Percentiles rank a stretch among this genome's conserved stretches.
Evolutionary conservation across 2,113 vertebrate species (phyloP).

Genomic region (Dendropsophus ebraccatus): DNA sequence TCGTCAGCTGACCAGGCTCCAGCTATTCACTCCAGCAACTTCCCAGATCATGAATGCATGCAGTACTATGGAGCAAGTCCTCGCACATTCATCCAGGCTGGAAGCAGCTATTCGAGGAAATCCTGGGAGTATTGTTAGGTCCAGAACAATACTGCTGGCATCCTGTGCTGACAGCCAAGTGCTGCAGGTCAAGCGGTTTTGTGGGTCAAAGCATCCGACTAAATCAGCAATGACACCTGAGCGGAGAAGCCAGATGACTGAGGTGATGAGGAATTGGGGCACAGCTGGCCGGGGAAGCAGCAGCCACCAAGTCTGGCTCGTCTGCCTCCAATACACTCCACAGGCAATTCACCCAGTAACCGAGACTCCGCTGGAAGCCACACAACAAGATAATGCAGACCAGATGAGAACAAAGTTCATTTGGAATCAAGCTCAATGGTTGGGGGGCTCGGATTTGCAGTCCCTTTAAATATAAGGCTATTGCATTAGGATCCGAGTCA

Average conservation of each 20-base stretch:
- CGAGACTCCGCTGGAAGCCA: background rate
- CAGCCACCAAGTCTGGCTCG: slow-evolving; percentile 55
- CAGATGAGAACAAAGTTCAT: background rate
- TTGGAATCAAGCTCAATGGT: background rate
- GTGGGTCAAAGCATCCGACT: slow-evolving; percentile 64
- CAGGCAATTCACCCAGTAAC: background rate
- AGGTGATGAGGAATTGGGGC: slow-evolving; percentile 60
- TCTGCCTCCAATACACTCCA: slow-evolving; percentile 40
- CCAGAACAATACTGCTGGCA: slow-evolving; percentile 69
- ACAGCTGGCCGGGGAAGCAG: slow-evolving; percentile 66
- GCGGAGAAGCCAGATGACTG: slow-evolving; percentile 58
- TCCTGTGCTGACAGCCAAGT: slow-evolving; percentile 67
- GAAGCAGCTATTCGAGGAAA: slow-evolving; percentile 74
- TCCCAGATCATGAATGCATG: slow-evolving; percentile 75
- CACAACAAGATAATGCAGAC: background rate
- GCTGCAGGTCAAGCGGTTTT: slow-evolving; percentile 66
- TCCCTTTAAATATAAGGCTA: no score
- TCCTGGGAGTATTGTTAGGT: slow-evolving; percentile 72
- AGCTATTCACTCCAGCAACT: slow-evolving; percentile 85
- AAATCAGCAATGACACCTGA: slow-evolving; percentile 67
- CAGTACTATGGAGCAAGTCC: slow-evolving; percentile 70
- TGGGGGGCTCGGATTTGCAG: no score
- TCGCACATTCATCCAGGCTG: slow-evolving; percentile 58
- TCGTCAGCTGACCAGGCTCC: slow-evolving; percentile 85
- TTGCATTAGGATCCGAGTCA: no score